Conservation (phyloP, 2,888 invertebrate species). For the Drosophila paranaensis region DNA sequence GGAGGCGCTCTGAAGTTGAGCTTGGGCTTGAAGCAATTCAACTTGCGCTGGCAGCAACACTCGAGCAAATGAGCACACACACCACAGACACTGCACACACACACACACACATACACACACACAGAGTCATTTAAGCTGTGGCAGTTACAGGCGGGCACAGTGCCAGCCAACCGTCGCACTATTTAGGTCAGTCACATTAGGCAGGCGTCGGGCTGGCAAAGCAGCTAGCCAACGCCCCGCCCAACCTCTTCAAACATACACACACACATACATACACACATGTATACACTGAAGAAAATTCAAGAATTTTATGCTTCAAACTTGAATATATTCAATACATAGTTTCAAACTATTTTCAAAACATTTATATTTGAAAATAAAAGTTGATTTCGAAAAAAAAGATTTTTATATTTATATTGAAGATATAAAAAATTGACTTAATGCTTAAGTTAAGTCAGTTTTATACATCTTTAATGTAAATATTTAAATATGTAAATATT, state of each 20-base stretch:
- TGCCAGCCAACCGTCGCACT: constrained; percentile 66
- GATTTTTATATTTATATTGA: too few relatives aligned
- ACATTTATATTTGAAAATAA: too few relatives aligned
- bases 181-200: constrained; percentile 82
- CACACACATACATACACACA: not conserved
- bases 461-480: too few relatives aligned
- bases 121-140: constrained; percentile 2
- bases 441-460: too few relatives aligned
- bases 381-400: too few relatives aligned
- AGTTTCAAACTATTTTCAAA: too few relatives aligned
- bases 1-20: constrained; percentile 2
- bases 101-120: constrained; percentile 11
- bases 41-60: constrained; percentile 56
- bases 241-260: constrained; percentile 5
- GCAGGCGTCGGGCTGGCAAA: constrained; percentile 63
- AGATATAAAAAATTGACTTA: too few relatives aligned
- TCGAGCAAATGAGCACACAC: constrained; percentile 70
- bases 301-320: too few relatives aligned
- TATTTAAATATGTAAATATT: too few relatives aligned
- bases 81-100: constrained; percentile 23
- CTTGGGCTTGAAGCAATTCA: constrained; percentile 51
- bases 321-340: too few relatives aligned
- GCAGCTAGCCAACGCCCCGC: constrained; percentile 33
- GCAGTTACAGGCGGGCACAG: constrained; percentile 33
- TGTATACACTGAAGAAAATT: not conserved